Base-by-base conservation (phyloP, 2,113 vertebrate genomes). In the Plectropomus leopardus region DNA sequence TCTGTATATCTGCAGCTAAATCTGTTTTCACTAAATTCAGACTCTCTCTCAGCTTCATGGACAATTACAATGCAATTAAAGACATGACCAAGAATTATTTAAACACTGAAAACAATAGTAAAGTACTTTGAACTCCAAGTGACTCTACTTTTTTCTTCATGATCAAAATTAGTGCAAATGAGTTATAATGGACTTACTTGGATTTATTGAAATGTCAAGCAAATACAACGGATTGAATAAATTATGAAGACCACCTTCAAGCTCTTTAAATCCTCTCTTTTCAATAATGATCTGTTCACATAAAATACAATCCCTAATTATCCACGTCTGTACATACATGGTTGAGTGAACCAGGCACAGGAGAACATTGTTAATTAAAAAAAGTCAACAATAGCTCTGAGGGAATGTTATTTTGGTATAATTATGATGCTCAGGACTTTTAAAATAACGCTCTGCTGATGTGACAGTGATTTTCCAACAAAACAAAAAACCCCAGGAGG, bases 121-220 rank as follows among this genome's bases (percentile, higher is more conserved):
- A 34, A 13, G 4, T 5, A n/a, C 44, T 36, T 28, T 2, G 4
- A 61, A 34, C 36, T 11, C 11, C n/a, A 30, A 23, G 5, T 63
- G 23, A 2, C 1, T 28, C 4, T 30, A 47, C 10, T n/a, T 23
- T 57, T 42, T 58, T 45, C 9, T 32, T 24, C 17, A 23, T 15
- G 7, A 57, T 48, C 63, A 47, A 65, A 65, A 66, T 7, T 55
- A 40, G 4, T 9, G 1, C 1, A 34, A 42, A 44, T 23, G 4
- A 14, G 21, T 60, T 24, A 34, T 5, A 58, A 36, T 45, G 28
- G 44, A 61, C 16, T 47, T 13, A 10, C 5, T n/a, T 15, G n/a
- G 30, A 65, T 28, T 48, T 23, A 34, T 57, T 77, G 42, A 32
- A 78, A 78, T 58, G 28, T 55, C 26, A 44, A 24, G 14, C 42